Evolutionary conservation across 2,888 invertebrate species (phyloP).

Genomic region (Malthinus flaveolus): DNA sequence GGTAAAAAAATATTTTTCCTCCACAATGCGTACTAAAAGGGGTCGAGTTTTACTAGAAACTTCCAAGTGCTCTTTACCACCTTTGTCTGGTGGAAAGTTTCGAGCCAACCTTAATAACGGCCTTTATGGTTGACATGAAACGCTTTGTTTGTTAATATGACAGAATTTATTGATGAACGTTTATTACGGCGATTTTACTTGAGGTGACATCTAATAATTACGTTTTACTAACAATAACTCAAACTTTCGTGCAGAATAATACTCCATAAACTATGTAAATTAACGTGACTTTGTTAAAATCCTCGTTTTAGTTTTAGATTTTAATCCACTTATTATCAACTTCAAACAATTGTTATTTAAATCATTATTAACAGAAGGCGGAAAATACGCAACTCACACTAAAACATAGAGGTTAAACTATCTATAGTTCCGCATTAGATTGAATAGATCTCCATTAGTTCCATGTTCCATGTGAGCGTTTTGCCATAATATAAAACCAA

Average conservation of each 20-base stretch:
- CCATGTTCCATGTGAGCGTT: too few relatives aligned
- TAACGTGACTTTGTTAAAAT: too few relatives aligned
- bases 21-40: not conserved
- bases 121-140: slow-evolving; percentile 27
- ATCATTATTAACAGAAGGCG: too few relatives aligned
- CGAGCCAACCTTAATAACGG: slow-evolving; percentile 29
- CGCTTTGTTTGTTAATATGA: slow-evolving; percentile 30
- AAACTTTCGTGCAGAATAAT: not conserved
- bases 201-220: slow-evolving; percentile 30
- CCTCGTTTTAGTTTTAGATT: too few relatives aligned
- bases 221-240: slow-evolving; percentile 28
- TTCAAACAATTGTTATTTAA: too few relatives aligned
- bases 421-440: too few relatives aligned
- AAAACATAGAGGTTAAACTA: too few relatives aligned
- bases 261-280: too few relatives aligned
- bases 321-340: too few relatives aligned
- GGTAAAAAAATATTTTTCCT: slow-evolving; percentile 11
- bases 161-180: slow-evolving; percentile 32
- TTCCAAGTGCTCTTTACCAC: slow-evolving; percentile 14
- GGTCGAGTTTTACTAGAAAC: slow-evolving; percentile 11
- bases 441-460: too few relatives aligned
- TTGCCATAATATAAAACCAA: too few relatives aligned
- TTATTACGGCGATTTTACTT: slow-evolving; percentile 30
- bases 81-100: slow-evolving; percentile 26
- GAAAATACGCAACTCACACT: too few relatives aligned